A percentile compares a stretch with the other conserved stretches of the same genome.
phyloP scores from a whole-genome alignment of 2,113 vertebrate species.

The Lophotis ruficrista region DNA sequence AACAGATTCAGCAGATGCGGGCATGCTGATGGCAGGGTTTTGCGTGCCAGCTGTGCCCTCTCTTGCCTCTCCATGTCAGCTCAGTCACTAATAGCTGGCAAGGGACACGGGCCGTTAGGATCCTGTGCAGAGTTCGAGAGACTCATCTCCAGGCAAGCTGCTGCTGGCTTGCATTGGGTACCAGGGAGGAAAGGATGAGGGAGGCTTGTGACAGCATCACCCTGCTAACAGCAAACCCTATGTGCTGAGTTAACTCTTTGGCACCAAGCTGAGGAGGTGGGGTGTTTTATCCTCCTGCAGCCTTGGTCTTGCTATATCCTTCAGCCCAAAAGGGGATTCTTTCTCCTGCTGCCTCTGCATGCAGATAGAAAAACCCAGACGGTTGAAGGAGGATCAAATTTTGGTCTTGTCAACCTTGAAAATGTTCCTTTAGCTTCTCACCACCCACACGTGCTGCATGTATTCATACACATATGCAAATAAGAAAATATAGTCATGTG shows the following conservation, averaged over 20 bases:
- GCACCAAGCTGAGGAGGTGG: neutral
- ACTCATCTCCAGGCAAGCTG: neutral
- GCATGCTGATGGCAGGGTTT: conserved; percentile 63
- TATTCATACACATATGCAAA: conserved; percentile 36
- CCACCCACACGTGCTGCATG: neutral
- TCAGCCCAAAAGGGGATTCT: neutral
- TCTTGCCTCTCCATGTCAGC: conserved; percentile 35
- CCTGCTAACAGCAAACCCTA: neutral
- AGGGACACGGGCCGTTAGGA: neutral
- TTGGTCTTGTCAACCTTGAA: conserved; percentile 49
- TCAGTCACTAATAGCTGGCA: conserved; percentile 40
- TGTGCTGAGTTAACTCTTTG: neutral
- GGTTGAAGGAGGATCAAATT: neutral
- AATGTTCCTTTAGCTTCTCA: conserved; percentile 43
- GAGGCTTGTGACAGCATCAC: neutral
- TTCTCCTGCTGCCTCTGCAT: neutral
- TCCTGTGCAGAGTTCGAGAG: neutral
- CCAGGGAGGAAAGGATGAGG: neutral
- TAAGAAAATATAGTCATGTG: conserved; percentile 8
- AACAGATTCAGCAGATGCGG: conserved; percentile 47
- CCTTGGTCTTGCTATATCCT: neutral
- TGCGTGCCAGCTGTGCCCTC: conserved; percentile 66
- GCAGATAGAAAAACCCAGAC: neutral
- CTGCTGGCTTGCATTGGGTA: neutral
- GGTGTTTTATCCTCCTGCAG: neutral